Conservation (phyloP, 1,140 invertebrate species). For the Mamestra configurata region DNA sequence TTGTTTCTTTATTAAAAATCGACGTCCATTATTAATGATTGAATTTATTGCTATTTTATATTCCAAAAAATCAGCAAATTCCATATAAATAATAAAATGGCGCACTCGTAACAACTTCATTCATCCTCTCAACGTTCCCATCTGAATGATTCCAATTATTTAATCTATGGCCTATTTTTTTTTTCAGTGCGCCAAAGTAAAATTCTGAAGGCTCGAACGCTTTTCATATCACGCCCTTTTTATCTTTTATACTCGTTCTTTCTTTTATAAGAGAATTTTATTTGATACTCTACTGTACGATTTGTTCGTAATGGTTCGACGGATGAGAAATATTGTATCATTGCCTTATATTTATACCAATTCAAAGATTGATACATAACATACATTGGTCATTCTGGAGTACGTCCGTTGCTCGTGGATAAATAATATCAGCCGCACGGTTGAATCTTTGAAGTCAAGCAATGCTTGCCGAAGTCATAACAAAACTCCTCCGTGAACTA, state of each 20-base stretch:
- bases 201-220: constrained; percentile 62
- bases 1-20: too few relatives aligned
- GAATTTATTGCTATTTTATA: too few relatives aligned
- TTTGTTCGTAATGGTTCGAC: constrained; percentile 41
- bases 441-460: too few relatives aligned
- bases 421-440: too few relatives aligned
- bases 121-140: not conserved
- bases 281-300: constrained; percentile 63
- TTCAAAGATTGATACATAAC: not conserved
- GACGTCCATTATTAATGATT: too few relatives aligned
- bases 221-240: constrained; percentile 71
- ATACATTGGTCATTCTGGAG: too few relatives aligned
- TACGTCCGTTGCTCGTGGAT: too few relatives aligned
- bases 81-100: too few relatives aligned
- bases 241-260: constrained; percentile 65
- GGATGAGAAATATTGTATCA: constrained; percentile 32
- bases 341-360: not conserved
- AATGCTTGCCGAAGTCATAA: too few relatives aligned
- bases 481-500: too few relatives aligned
- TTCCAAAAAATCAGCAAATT: too few relatives aligned
- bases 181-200: constrained; percentile 60
- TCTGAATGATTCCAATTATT: constrained; percentile 33
- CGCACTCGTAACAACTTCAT: not conserved
- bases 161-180: constrained; percentile 52
- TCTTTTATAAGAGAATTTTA: constrained; percentile 62